These are phyloP conservation scores for Haemorhous mexicanus DNA, from an alignment of 2,113 vertebrate genomes.

Conservation along the genomic window DNA sequence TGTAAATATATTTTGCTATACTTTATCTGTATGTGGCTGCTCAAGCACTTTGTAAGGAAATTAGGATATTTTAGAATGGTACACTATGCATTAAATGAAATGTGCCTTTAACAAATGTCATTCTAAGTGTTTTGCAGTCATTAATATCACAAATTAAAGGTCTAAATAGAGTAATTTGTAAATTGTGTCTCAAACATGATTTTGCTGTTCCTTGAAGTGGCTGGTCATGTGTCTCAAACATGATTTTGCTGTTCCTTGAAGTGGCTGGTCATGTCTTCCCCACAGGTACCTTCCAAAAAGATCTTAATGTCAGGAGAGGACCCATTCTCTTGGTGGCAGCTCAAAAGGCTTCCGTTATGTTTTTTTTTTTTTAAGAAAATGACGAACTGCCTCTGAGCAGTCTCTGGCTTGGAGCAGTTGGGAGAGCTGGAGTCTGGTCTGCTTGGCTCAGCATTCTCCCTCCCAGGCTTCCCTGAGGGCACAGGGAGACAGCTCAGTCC, in stretches of 20 bases:
- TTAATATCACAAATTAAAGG: slow-evolving; percentile 93
- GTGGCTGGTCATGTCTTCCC: not conserved
- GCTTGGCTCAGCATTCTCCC: not conserved
- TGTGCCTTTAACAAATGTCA: slow-evolving; percentile 83
- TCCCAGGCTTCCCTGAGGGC: too few relatives aligned
- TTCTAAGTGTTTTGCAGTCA: slow-evolving; percentile 83
- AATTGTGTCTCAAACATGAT: slow-evolving; percentile 71
- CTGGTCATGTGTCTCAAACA: slow-evolving; percentile 47
- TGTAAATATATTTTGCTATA: slow-evolving; percentile 92
- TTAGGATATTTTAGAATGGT: slow-evolving; percentile 87
- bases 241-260: slow-evolving; percentile 58
- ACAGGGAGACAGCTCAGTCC: not conserved
- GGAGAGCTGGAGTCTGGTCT: fast-evolving
- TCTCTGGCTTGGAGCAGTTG: not conserved
- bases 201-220: slow-evolving; percentile 42
- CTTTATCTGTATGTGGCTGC: slow-evolving; percentile 85
- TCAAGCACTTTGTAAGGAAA: slow-evolving; percentile 87
- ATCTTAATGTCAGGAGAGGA: not conserved
- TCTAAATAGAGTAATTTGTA: slow-evolving; percentile 76
- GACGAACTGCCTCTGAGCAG: not conserved
- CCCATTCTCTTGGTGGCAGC: not conserved
- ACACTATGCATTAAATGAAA: slow-evolving; percentile 86
- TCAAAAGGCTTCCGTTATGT: not conserved
- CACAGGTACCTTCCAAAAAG: not conserved
- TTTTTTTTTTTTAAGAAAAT: too few relatives aligned